Evolutionary conservation across 2,113 vertebrate species (phyloP).

Genomic region (Varanus komodoensis): DNA sequence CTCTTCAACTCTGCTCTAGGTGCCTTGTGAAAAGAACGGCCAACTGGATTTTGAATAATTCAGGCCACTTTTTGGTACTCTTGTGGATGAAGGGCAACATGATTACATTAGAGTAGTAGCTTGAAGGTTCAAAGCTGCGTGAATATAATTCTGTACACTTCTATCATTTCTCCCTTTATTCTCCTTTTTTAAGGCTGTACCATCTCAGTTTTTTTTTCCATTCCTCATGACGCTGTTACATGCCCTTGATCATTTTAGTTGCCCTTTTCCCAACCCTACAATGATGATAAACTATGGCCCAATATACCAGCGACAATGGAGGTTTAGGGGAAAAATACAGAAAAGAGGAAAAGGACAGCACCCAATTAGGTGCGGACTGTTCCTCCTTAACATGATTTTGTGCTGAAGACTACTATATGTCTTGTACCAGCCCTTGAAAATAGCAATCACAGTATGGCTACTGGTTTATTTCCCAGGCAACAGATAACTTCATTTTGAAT

Average conservation of each 20-base stretch:
- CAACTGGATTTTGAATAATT: background rate
- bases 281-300: background rate
- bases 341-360: background rate
- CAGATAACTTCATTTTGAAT: background rate
- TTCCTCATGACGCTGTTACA: too few species aligned
- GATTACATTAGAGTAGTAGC: background rate
- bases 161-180: too few species aligned
- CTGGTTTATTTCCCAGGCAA: background rate
- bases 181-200: too few species aligned
- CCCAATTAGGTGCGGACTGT: background rate
- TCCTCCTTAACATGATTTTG: background rate
- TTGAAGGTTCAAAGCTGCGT: background rate
- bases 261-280: too few species aligned
- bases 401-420: background rate
- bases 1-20: background rate
- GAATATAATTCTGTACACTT: too few species aligned
- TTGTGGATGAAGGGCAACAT: background rate
- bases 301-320: background rate
- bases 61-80: background rate
- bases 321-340: background rate
- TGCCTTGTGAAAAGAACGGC: constrained; percentile 19
- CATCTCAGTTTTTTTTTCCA: too few species aligned
- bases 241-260: too few species aligned
- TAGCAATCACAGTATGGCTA: background rate
- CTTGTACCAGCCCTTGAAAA: background rate